Evolutionary conservation across 2,113 vertebrate species (phyloP).

Genomic region (Callipepla californica): DNA sequence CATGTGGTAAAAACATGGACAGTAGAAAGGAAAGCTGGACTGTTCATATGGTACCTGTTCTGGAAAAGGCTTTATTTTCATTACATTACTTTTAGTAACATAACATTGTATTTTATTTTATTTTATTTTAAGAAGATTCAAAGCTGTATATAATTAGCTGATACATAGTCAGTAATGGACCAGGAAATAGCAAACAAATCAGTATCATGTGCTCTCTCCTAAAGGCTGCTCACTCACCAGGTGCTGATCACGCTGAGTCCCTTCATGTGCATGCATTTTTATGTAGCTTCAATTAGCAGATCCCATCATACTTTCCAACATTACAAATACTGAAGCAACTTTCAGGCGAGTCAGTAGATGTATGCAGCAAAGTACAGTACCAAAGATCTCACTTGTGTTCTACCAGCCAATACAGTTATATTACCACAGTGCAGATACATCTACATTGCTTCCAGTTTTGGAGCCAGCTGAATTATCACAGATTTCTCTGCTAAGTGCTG

Average conservation of each 20-base stretch:
- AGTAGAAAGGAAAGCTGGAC: not conserved
- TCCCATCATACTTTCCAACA: not conserved
- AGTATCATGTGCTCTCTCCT: not conserved
- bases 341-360: not conserved
- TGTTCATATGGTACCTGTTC: not conserved
- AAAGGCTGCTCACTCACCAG: not conserved
- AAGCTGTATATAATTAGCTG: not conserved
- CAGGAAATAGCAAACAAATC: not conserved
- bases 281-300: not conserved
- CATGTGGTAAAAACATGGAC: constrained; percentile 35
- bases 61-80: constrained; percentile 40
- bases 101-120: not conserved
- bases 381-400: not conserved
- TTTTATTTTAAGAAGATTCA: too few relatives aligned
- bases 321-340: not conserved
- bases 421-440: not conserved
- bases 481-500: not conserved
- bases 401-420: not conserved
- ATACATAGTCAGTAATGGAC: not conserved
- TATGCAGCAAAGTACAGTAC: not conserved
- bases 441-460: not conserved
- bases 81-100: constrained; percentile 17
- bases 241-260: not conserved
- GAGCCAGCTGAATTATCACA: not conserved
- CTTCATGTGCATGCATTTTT: not conserved